Evolutionary conservation across 2,113 vertebrate species (phyloP).

Genomic region (Irena cyanogastra): DNA sequence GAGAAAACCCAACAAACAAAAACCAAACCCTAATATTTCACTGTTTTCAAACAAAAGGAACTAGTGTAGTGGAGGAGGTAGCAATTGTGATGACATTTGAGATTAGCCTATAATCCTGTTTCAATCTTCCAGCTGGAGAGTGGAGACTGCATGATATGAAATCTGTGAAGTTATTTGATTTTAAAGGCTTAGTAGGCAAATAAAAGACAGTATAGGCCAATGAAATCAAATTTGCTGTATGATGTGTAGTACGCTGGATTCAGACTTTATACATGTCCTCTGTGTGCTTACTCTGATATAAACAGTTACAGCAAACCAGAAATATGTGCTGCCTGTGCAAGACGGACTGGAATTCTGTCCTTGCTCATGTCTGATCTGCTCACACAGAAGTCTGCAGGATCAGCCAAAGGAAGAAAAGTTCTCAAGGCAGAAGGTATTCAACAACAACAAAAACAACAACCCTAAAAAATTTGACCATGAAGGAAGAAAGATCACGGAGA

Average conservation of each 20-base stretch:
- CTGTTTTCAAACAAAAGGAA: background rate
- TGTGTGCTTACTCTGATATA: background rate
- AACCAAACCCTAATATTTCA: background rate
- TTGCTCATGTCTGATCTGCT: background rate
- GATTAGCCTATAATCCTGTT: background rate
- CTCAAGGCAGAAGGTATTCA: slow-evolving; percentile 25
- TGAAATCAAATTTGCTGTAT: background rate
- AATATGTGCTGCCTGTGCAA: slow-evolving; percentile 37
- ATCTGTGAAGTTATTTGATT: slow-evolving; percentile 3
- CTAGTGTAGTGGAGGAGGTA: background rate
- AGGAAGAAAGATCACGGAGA: slow-evolving; percentile 23
- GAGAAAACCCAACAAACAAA: background rate
- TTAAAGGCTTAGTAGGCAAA: slow-evolving; percentile 15
- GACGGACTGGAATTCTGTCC: background rate
- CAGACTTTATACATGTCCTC: background rate
- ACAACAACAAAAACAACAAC: background rate
- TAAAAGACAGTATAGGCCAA: background rate
- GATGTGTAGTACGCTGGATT: background rate
- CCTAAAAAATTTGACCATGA: background rate
- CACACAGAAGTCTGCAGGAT: slow-evolving; percentile 18
- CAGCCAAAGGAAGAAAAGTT: slow-evolving; percentile 10
- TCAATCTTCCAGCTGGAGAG: background rate
- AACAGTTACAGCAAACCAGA: slow-evolving; percentile 25
- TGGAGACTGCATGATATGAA: background rate
- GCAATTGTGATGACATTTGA: slow-evolving; percentile 25